These are phyloP conservation scores for Xestia rhomboidea DNA, from an alignment of 2,888 invertebrate genomes.

Conservation along the genomic window DNA sequence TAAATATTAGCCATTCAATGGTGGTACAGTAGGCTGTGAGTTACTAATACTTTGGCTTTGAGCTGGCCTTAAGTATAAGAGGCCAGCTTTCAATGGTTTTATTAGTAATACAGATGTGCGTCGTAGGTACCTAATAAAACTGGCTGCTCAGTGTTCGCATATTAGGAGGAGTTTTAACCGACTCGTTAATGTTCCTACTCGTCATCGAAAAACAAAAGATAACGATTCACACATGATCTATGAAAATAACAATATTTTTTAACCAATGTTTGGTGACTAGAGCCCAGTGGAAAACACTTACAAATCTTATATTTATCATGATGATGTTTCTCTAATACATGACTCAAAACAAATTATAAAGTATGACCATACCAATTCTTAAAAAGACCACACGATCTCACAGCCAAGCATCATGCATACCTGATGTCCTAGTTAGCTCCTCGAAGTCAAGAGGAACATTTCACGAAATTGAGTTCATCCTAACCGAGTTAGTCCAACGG, in stretches of 20 bases:
- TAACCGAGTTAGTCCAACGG: slow-evolving; percentile 41
- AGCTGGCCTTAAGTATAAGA: background rate
- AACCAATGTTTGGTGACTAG: background rate
- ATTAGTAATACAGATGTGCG: background rate
- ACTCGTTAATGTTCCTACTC: too few species aligned
- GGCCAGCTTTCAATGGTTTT: background rate
- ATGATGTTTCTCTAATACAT: background rate
- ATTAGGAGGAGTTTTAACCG: too few species aligned
- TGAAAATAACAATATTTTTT: too few species aligned
- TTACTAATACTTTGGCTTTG: background rate
- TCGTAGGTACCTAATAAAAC: background rate
- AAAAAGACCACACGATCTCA: background rate
- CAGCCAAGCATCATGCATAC: slow-evolving; percentile 35
- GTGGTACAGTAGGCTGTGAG: background rate
- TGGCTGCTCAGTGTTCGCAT: background rate
- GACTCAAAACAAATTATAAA: background rate
- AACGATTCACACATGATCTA: too few species aligned
- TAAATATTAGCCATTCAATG: background rate
- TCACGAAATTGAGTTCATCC: slow-evolving; percentile 49
- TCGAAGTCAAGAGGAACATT: slow-evolving; percentile 47
- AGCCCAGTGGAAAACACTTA: background rate
- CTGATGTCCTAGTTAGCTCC: slow-evolving; percentile 44
- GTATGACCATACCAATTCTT: background rate
- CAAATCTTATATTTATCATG: too few species aligned
- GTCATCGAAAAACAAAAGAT: too few species aligned